Base-by-base conservation (phyloP, 2,888 invertebrate species). In the Ophion slaviceki region DNA sequence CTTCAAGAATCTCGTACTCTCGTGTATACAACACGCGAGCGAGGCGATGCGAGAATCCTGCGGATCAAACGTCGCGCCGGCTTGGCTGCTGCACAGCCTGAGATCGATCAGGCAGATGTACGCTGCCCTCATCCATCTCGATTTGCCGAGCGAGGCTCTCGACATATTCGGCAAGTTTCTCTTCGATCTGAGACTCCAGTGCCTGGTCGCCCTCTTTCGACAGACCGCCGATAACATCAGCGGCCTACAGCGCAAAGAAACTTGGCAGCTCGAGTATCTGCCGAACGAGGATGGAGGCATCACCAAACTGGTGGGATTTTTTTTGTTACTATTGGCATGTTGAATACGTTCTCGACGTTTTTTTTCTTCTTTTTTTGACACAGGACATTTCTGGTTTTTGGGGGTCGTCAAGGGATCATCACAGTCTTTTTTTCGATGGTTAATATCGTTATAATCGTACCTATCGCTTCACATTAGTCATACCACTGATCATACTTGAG, bases 91-190 rank as follows among this genome's bases (percentile, higher is more conserved):
- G 1, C 96, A 97, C 91, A 97, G 98, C 93, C 95, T 99, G 75
- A 95, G 97, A 70, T 96, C 97, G 89, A 96, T 98, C 61, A 95
- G 97, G 85, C 96, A 97, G 77, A 97, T 98, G 70, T 98, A 98
- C 92, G 96, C 97, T 61, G 96, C 96, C 6, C 94, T 99, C 32
- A 96, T 98, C 88, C 96, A 97, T 84, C 95, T 98, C 59, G 99
- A 99, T 93, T 95, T 99, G 82, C 98, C 98, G 0, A 97, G 96
- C 79, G 98, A 99, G 94, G 98, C 98, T 5, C 95, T 98, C 78
- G 97, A 97, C 89, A 96, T 98, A 84, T 96, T 99, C 75, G 97
- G 97, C 91, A 96, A 96, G 88, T 95, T 99, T 66, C 97, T 98
- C 88, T 97, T 98, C 93, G 98, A 99, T 92, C 96, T 99, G 90